These are phyloP conservation scores for Sarcophaga subvicina DNA, from an alignment of 2,888 invertebrate species.

Conservation along the genomic window DNA sequence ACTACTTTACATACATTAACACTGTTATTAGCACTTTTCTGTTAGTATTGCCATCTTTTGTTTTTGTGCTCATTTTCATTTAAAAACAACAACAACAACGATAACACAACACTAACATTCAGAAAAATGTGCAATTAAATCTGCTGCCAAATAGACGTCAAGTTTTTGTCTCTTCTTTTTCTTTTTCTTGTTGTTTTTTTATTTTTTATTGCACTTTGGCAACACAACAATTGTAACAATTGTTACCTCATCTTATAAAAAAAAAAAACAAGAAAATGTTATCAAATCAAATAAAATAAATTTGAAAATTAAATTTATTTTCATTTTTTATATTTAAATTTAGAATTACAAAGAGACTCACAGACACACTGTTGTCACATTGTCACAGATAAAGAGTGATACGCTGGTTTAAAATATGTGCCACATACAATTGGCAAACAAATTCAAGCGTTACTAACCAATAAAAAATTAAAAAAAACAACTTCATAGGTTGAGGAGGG, in stretches of 20 bases:
- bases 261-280: conserved; percentile 60
- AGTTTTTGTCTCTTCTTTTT: conserved; percentile 39
- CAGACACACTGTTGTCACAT: background rate
- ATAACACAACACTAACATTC: no score
- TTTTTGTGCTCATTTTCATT: conserved; percentile 29
- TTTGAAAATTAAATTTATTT: conserved; percentile 40
- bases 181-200: background rate
- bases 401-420: background rate
- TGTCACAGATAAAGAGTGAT: background rate
- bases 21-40: no score
- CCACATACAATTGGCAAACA: background rate
- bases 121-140: conserved; percentile 64
- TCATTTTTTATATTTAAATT: conserved; percentile 33
- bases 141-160: conserved; percentile 68
- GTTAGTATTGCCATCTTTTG: no score
- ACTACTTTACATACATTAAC: no score
- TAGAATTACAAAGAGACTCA: background rate
- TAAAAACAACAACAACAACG: conserved; percentile 4
- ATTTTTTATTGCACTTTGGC: conserved; percentile 43
- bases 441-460: background rate
- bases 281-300: no score
- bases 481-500: no score
- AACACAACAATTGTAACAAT: conserved; percentile 60
- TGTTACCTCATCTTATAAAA: conserved; percentile 67
- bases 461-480: no score